phyloP scores from a whole-genome alignment of 2,113 vertebrate species.

The Oncorhynchus nerka region DNA sequence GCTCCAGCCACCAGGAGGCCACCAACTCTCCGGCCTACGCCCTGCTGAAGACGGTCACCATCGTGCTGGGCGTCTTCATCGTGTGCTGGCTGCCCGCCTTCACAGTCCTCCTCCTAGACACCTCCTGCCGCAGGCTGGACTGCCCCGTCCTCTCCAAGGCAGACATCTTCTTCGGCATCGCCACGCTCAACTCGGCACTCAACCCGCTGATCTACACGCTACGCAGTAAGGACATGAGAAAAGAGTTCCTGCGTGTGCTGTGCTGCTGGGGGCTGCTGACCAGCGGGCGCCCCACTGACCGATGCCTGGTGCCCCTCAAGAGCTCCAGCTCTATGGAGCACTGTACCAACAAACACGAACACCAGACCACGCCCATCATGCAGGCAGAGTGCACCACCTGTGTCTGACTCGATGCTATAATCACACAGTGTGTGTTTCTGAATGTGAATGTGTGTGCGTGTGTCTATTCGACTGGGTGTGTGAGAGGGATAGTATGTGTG shows the following conservation, averaged over 20 bases:
- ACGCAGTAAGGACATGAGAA: conserved; percentile 91
- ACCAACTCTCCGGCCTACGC: conserved; percentile 81
- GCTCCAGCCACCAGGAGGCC: conserved; percentile 87
- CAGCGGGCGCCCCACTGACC: conserved; percentile 68
- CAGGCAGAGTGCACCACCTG: conserved; percentile 82
- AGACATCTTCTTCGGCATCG: conserved; percentile 86
- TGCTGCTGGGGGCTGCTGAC: conserved; percentile 80
- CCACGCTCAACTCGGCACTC: conserved; percentile 90
- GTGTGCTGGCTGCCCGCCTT: conserved; percentile 94
- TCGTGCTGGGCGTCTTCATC: conserved; percentile 93
- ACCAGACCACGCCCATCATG: conserved; percentile 79
- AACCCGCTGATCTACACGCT: conserved; percentile 94
- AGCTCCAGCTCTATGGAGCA: conserved; percentile 88
- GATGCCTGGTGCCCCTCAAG: conserved; percentile 81
- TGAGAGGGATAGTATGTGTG: background rate
- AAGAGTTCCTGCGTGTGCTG: conserved; percentile 85
- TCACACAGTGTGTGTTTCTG: conserved; percentile 1
- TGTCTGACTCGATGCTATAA: conserved; percentile 69
- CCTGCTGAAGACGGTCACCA: conserved; percentile 91
- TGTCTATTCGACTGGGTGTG: background rate
- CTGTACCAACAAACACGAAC: conserved; percentile 78
- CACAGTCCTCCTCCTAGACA: conserved; percentile 87
- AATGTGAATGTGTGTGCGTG: conserved; percentile 1
- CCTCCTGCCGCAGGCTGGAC: conserved; percentile 70
- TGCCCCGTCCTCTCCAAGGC: conserved; percentile 82